phyloP scores from a whole-genome alignment of 2,888 invertebrate species.

The Megastigmus dorsalis region DNA sequence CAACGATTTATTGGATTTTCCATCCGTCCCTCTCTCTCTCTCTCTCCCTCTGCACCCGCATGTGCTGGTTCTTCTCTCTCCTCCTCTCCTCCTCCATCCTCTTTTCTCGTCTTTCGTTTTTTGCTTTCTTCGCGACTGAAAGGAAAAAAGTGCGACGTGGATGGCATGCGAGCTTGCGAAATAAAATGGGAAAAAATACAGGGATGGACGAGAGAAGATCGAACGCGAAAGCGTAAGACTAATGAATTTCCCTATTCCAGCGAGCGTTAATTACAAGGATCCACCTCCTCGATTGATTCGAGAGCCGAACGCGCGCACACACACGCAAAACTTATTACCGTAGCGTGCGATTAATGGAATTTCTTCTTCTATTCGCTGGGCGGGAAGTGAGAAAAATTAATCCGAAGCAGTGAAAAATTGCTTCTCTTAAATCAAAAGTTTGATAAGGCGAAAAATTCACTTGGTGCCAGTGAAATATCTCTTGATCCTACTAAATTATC shows the following conservation, averaged over 20 bases:
- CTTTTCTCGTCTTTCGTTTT: not conserved
- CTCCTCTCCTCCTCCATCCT: not conserved
- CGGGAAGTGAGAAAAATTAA: not conserved
- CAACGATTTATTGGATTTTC: conserved; percentile 54
- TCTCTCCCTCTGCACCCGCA: not conserved
- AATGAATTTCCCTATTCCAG: conserved; percentile 36
- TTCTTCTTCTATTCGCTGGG: not conserved
- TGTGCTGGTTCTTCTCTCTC: not conserved
- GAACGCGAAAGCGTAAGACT: conserved; percentile 40
- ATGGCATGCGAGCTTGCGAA: conserved; percentile 27
- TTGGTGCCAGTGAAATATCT: too few species aligned
- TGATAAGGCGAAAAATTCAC: too few species aligned
- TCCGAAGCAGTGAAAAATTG: too few species aligned
- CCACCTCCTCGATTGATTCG: conserved; percentile 25
- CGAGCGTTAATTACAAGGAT: conserved; percentile 38
- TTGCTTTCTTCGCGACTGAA: conserved; percentile 10
- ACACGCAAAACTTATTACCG: conserved; percentile 11
- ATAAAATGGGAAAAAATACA: conserved; percentile 22
- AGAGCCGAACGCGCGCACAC: not conserved
- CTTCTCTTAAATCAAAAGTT: too few species aligned
- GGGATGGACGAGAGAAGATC: not conserved
- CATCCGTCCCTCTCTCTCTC: not conserved
- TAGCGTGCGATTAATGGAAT: conserved; percentile 1
- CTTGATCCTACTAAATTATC: too few species aligned
- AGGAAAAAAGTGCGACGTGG: conserved; percentile 38